Base-by-base conservation (phyloP, 1,140 invertebrate genomes). In the Cydia splendana region DNA sequence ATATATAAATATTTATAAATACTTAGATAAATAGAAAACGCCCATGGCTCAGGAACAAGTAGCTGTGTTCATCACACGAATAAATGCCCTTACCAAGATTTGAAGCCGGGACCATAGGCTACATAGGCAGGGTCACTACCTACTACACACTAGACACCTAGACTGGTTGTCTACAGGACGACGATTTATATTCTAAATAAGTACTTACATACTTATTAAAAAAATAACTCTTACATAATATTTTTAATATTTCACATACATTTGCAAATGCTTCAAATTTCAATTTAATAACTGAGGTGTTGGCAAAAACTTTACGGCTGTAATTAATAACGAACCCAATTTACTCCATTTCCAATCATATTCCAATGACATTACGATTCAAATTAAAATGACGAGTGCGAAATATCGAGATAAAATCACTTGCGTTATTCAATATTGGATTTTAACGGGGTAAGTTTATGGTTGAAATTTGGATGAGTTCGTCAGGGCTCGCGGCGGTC, bases 261-360 rank as follows among this genome's bases (percentile, higher is more conserved):
- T 62, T 62, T 62, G 18, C 18, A 62, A 24, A 24, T 62, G 53
- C n/a, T 57, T 57, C 18, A 24, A 62, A 62, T 24, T 62, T 62
- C 57, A 62, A 62, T 62, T 62, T 24, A 20, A 62, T 62, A 62
- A 62, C 53, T n/a, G 20, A 62, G 20, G 57, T 12, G 57, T 62
- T n/a, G 18, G 57, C 57, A 62, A 62, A 62, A 62, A 62, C 57
- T 62, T 62, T 62, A 62, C 2, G 6, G 7, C n/a, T 10, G 18
- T 62, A 62, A 62, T 62, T 62, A 62, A 62, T 62, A 24, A 12
- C 9, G 18, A 12, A 12, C 2, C 18, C 18, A 62, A n/a, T 10
- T 9, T 10, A 12, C n/a, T 24, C 20, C 20, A 62, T 24, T 62
- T 24, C 57, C 20, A 62, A 24, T 24, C 57, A 62, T 62, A 24